Evolutionary conservation across 2,888 invertebrate species (phyloP).

Genomic region (Troilus luridus): DNA sequence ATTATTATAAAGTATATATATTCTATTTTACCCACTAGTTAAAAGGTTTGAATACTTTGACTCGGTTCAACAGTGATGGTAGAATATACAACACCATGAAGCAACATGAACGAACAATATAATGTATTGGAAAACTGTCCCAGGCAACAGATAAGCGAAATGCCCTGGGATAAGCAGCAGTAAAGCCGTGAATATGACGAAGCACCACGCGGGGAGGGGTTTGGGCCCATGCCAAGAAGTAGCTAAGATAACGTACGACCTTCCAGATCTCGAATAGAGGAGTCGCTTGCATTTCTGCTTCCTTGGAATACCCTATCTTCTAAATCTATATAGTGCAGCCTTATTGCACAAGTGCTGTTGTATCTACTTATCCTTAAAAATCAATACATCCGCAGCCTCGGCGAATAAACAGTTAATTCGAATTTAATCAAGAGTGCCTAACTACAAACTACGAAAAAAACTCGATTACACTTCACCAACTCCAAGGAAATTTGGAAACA

Average conservation of each 20-base stretch:
- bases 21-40: too few relatives aligned
- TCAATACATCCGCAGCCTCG: too few relatives aligned
- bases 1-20: too few relatives aligned
- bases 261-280: neutral
- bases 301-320: neutral
- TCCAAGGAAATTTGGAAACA: too few relatives aligned
- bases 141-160: conserved; percentile 27
- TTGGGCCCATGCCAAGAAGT: neutral
- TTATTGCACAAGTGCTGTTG: too few relatives aligned
- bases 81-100: neutral
- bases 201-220: neutral
- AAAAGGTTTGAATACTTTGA: neutral
- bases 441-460: too few relatives aligned
- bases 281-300: neutral
- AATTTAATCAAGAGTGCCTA: too few relatives aligned
- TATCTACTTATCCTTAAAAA: too few relatives aligned
- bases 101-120: neutral
- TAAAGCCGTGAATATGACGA: conserved; percentile 31
- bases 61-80: neutral
- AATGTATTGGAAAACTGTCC: conserved; percentile 22
- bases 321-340: too few relatives aligned
- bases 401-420: too few relatives aligned
- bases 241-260: neutral
- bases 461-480: too few relatives aligned
- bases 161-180: neutral